Conservation (phyloP, 2,797 vertebrate species). For the Rhodeus uyekii region DNA sequence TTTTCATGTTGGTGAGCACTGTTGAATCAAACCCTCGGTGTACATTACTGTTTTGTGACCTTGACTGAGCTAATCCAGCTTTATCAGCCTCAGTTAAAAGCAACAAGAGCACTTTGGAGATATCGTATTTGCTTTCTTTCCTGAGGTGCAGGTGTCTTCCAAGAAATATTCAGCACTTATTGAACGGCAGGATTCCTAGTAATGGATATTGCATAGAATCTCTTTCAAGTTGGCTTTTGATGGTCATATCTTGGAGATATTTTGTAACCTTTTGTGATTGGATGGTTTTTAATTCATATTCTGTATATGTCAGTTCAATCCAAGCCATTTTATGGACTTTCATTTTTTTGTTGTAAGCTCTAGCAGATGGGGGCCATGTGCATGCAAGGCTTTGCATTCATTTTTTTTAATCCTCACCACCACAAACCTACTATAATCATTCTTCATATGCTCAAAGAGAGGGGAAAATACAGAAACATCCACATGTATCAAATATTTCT, state of each 20-base stretch:
- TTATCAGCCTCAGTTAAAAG: conserved; percentile 27
- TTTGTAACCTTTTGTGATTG: conserved; percentile 15
- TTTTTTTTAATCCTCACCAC: conserved; percentile 27
- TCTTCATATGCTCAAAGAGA: conserved; percentile 29
- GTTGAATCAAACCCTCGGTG: conserved; percentile 2
- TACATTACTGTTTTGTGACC: conserved; percentile 1
- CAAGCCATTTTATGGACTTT: not conserved
- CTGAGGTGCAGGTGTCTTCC: conserved; percentile 7
- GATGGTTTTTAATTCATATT: not conserved
- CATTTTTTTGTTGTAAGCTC: not conserved
- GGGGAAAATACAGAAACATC: not conserved
- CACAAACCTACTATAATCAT: conserved; percentile 22
- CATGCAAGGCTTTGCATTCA: not conserved
- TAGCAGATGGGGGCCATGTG: conserved; percentile 25
- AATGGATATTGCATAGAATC: conserved; percentile 15
- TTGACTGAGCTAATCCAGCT: conserved; percentile 4
- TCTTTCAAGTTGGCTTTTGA: conserved; percentile 21
- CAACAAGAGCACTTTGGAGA: conserved; percentile 6
- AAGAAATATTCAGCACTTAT: conserved; percentile 16
- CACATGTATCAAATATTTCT: conserved; percentile 2
- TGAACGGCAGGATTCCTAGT: conserved; percentile 5
- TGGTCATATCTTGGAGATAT: not conserved
- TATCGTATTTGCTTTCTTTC: conserved; percentile 15
- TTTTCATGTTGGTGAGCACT: not conserved
- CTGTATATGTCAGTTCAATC: not conserved